Base-by-base conservation (phyloP, 2,888 invertebrate species). In the Scrobipalpa costella region DNA sequence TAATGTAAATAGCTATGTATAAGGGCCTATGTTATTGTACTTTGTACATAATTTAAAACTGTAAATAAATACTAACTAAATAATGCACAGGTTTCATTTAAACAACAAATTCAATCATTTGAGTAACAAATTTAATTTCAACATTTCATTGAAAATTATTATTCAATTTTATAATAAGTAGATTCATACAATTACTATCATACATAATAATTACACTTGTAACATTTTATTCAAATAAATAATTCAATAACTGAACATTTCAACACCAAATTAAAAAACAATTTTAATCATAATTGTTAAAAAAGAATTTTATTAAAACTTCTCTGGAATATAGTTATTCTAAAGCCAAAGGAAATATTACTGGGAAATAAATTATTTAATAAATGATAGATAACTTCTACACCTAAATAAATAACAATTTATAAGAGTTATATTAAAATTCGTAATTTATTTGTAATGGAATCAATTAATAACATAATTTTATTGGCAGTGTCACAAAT, bases 41-140 rank as follows among this genome's bases (percentile, higher is more conserved):
- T 68, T 68, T 68, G 65, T 66, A 69, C 64, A 67, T 66, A 68
- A 59, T 68, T 64, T 62, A 58, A 36, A 34, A 50, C 15, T 71
- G 68, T 71, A 70, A 66, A 70, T 52, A 21, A 52, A 52, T 52
- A 52, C 19, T 52, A 21, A 52, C 50, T 52, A 52, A 21, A 52
- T 1, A 13, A 52, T 5, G n/a, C 3, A 21, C 9, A 13, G 13
- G 50, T 52, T 27, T 52, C 15, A 57, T 40, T 47, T 21, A 58
- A 47, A 61, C 19, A 9, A 11, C 19, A 59, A 0, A 59, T 40
- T 47, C 7, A 49, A 60, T 60, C 49, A 77, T 79, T n/a, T 80
- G 71, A 75, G 79, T 81, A 85, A 83, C 82, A 86, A 55, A 79
- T 84, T 85, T 83, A 83, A 80, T 81, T 73, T 73, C 72, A 74